Percentiles rank a stretch among this genome's conserved stretches.
Evolutionary conservation across 2,797 vertebrate genomes (phyloP).

Genomic region (Pipistrellus nathusii): DNA sequence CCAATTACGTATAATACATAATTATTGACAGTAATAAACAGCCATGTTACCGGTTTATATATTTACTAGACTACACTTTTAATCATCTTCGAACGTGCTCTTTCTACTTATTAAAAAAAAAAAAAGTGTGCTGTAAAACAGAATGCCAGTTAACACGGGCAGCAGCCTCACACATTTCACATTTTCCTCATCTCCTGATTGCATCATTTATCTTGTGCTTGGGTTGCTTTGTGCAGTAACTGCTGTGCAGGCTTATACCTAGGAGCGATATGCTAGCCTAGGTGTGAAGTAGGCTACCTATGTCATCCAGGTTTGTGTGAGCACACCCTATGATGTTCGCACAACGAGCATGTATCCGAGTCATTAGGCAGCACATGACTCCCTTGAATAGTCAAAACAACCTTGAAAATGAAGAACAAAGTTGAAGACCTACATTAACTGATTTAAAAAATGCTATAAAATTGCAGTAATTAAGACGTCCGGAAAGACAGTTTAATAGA

Average conservation of each 20-base stretch:
- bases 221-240: background rate
- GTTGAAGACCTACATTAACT: background rate
- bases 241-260: background rate
- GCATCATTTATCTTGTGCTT: background rate
- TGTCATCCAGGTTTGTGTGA: background rate
- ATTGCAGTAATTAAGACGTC: background rate
- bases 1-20: background rate
- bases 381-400: background rate
- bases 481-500: background rate
- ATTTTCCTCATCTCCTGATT: background rate
- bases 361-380: background rate
- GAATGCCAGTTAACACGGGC: background rate
- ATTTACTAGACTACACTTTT: background rate
- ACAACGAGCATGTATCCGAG: background rate
- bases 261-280: background rate
- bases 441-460: constrained; percentile 16
- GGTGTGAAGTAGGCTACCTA: background rate
- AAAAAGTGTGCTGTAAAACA: background rate
- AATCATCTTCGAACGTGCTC: background rate
- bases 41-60: background rate
- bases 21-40: background rate
- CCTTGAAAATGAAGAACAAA: constrained; percentile 51
- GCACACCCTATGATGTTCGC: background rate
- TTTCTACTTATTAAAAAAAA: background rate
- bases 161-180: background rate